Evolutionary conservation across 2,113 vertebrate species (phyloP).

Genomic region (Leptobrachium ailaonicum): DNA sequence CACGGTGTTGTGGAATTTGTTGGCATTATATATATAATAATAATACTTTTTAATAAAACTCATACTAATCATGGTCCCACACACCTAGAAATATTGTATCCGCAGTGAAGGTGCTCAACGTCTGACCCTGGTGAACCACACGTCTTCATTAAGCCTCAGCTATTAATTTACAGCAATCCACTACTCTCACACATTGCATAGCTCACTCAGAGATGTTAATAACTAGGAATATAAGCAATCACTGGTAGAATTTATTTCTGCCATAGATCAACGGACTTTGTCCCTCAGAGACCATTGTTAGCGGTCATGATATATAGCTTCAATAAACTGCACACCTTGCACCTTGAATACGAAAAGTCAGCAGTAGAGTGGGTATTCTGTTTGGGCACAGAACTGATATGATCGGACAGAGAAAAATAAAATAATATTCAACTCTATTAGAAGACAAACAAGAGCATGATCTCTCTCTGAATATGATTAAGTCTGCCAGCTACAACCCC

Average conservation of each 20-base stretch:
- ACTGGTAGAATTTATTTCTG: slow-evolving; percentile 33
- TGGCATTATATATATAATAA: too few species aligned
- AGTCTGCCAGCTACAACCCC: too few species aligned
- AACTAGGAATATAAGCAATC: slow-evolving; percentile 37
- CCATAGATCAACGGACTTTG: slow-evolving; percentile 29
- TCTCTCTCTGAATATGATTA: too few species aligned
- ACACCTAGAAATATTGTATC: background rate
- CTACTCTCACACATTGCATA: slow-evolving; percentile 3
- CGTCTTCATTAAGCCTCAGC: background rate
- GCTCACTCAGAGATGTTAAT: slow-evolving; percentile 39
- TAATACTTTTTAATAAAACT: too few species aligned
- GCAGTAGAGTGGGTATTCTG: background rate
- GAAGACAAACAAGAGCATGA: too few species aligned
- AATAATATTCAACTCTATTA: too few species aligned
- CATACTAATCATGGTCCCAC: background rate
- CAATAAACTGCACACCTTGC: slow-evolving; percentile 33
- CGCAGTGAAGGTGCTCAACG: background rate
- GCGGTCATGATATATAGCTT: slow-evolving; percentile 27
- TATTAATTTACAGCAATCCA: slow-evolving; percentile 24
- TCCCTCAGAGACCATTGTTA: slow-evolving; percentile 36
- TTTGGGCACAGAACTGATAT: background rate
- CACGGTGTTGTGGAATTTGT: too few species aligned
- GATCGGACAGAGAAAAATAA: background rate
- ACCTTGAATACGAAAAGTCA: slow-evolving; percentile 26
- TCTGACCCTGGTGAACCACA: background rate